Evolutionary conservation across 1,140 invertebrate species (phyloP).

Genomic region (Batillaria attramentaria): DNA sequence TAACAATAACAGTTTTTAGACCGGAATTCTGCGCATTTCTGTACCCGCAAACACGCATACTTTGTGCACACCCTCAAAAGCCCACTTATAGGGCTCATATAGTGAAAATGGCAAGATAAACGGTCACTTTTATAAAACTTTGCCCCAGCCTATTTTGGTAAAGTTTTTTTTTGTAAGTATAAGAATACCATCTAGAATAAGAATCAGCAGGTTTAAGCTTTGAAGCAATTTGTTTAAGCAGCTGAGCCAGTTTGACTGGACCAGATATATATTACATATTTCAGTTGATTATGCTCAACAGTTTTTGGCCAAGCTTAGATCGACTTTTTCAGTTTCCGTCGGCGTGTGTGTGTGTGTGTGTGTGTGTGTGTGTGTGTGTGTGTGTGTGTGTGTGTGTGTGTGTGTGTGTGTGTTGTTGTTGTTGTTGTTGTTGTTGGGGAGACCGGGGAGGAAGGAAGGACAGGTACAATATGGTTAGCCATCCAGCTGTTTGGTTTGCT

Average conservation of each 20-base stretch:
- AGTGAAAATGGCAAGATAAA: too few species aligned
- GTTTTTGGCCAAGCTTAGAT: not conserved
- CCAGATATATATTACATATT: not conserved
- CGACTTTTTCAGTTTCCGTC: not conserved
- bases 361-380: not conserved
- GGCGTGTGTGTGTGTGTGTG: not conserved
- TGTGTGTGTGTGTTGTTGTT: not conserved
- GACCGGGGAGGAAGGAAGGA: not conserved
- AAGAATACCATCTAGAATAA: conserved; percentile 69
- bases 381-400: not conserved
- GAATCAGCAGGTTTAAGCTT: conserved; percentile 97
- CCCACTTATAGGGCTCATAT: too few species aligned
- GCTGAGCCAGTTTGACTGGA: not conserved
- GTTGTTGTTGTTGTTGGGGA: not conserved
- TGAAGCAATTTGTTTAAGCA: conserved; percentile 81
- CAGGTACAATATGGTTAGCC: not conserved
- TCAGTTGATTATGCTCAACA: not conserved
- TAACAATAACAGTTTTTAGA: too few species aligned
- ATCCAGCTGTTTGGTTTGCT: not conserved
- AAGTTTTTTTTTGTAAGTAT: too few species aligned
- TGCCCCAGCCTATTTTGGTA: too few species aligned
- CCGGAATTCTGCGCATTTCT: too few species aligned
- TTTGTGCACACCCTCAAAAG: too few species aligned
- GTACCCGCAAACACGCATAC: too few species aligned
- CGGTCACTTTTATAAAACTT: too few species aligned